These are phyloP conservation scores for Drosophila kohkoa DNA, from an alignment of 1,140 invertebrate species.

Conservation along the genomic window DNA sequence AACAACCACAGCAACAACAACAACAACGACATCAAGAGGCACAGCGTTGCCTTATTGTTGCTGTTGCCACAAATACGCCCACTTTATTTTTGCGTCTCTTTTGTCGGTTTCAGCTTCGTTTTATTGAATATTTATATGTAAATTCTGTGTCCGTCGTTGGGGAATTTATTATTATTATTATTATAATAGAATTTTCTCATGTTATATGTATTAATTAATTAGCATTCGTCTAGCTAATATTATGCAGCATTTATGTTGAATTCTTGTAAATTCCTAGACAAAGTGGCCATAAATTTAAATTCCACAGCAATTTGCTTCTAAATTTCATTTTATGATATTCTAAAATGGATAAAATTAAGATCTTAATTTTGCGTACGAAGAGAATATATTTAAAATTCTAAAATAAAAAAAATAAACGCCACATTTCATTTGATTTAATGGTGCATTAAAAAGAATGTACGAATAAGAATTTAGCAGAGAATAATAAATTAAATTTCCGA, in stretches of 20 bases:
- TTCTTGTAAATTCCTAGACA: background rate
- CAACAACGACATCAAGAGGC: slow-evolving; percentile 9
- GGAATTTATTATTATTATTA: slow-evolving; percentile 40
- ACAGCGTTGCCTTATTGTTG: slow-evolving; percentile 14
- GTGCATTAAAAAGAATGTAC: no score
- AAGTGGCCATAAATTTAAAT: background rate
- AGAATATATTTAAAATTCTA: no score
- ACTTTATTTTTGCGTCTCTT: slow-evolving; percentile 63
- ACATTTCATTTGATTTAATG: no score
- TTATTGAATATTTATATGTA: slow-evolving; percentile 81
- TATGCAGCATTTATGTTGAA: slow-evolving; percentile 2
- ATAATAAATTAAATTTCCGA: no score
- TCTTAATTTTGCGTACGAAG: no score
- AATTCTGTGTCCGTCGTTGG: slow-evolving; percentile 42
- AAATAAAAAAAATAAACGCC: no score
- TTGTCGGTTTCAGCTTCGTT: slow-evolving; percentile 45
- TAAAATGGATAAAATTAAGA: no score
- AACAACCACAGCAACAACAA: slow-evolving; percentile 33
- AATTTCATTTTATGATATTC: no score
- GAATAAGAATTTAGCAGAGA: no score
- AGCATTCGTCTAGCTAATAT: slow-evolving; percentile 2
- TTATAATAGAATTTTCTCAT: slow-evolving; percentile 49
- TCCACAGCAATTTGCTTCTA: background rate
- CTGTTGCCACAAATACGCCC: slow-evolving; percentile 55
- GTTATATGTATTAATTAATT: slow-evolving; percentile 22